Base-by-base conservation (phyloP, 2,113 vertebrate species). In the Dermatemys mawii region DNA sequence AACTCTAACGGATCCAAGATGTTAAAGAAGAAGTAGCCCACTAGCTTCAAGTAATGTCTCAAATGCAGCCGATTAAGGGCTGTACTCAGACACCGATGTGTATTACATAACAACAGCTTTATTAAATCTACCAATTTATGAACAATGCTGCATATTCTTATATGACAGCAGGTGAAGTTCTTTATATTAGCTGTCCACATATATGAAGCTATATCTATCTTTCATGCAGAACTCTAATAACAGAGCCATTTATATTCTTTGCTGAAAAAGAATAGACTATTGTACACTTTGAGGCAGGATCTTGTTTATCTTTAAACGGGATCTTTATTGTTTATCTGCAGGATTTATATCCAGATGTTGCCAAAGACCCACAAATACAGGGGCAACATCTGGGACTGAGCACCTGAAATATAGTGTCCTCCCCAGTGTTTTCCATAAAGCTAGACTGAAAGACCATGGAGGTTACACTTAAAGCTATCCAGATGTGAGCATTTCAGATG, bases 41-140 rank as follows among this genome's bases (percentile, higher is more conserved):
- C 41, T 13, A 44, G 73, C 41, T 95, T 82, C n/a, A 84, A 93
- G 57, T 73, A 93, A 63, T 92, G 93, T 11, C 51, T 87, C 22
- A 94, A 95, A 83, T 14, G 91, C 94, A 89, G 12, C 8, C 81
- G 90, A 19, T 54, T 8, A 73, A 78, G 53, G 8, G 1, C 44
- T 92, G 12, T 57, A 29, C 32, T 92, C 63, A 86, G 24, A 35
- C 89, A 7, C 12, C 49, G 76, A 44, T 78, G 82, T 78, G 27
- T 21, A 41, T 12, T 49, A 35, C 84, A 11, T 53, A 89, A 86
- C 14, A 79, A 41, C 83, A 76, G 17, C 1, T 75, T 75, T 27
- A 75, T 75, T 75, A 27, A 75, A 75, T 38, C 24, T 75, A 2
- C 83, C 81, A 49, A 67, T 0, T 0, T 55, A 83, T 44, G 73